Evolutionary conservation across 2,113 vertebrate species (phyloP), one percentile per base, ranked within the genome.

Genomic region (Hylia prasina): DNA sequence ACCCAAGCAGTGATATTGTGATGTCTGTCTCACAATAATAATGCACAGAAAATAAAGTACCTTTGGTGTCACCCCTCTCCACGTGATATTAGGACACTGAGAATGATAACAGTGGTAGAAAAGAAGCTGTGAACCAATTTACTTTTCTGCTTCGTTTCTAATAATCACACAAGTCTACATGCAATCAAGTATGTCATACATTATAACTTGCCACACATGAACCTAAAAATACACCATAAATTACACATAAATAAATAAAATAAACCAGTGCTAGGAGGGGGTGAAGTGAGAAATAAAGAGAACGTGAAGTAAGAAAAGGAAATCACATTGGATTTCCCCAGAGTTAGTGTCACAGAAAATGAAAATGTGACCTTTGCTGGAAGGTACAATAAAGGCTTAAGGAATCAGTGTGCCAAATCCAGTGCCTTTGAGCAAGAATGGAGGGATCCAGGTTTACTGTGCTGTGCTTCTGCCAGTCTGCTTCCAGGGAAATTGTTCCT

Each of bases 241-340:
- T 64, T 60, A 17, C 23, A 54, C 21, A 45, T 42, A 61, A 39
- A 70, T 51, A 51, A 69, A 70, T 66, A 61, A 71, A 44, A 63
- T 28, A 61, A 71, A 58, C 2, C 9, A 37, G 7, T 19, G 3
- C 1, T 0, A 0, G 24, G 13, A 28, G 10, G 3, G 5, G 6
- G 2, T 21, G 9, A 5, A 37, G 14, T n/a, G 15, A 60, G 56
- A 92, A 66, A 7, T 24, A 14, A 45, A 50, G 37, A 80, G 37
- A n/a, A 45, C 0, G 0, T 33, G 28, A 68, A 78, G 16, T 39
- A 64, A 47, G 33, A 60, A 84, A 70, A 33, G 15, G 30, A 91
- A 72, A 60, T 85, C 17, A 48, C 51, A 33, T 70, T 2, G 17
- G 14, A 33, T 77, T 5, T 79, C 50, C n/a, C 75, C 61, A 63